Conservation (phyloP, 2,797 vertebrate genomes). For the Enteromius radiatus region DNA sequence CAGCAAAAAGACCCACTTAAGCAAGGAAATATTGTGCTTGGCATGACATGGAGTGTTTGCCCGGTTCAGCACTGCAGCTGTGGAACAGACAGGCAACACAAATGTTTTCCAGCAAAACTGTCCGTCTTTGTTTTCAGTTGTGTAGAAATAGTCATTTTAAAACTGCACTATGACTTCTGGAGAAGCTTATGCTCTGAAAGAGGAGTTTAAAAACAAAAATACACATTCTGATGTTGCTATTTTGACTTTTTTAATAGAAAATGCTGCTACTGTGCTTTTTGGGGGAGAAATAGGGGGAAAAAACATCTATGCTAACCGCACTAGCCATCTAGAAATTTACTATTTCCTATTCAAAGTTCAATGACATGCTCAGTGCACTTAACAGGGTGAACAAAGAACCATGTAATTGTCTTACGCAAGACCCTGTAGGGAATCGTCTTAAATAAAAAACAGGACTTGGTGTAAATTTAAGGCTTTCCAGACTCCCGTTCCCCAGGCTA, state of each 20-base stretch:
- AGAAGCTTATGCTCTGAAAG: background rate
- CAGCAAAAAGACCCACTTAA: conserved; percentile 47
- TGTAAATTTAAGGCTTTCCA: conserved; percentile 44
- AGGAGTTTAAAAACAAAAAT: background rate
- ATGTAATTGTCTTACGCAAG: conserved; percentile 52
- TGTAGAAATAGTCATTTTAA: background rate
- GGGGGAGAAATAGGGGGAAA: background rate
- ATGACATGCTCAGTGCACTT: conserved; percentile 50
- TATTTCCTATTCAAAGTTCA: conserved; percentile 43
- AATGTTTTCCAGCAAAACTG: conserved; percentile 44
- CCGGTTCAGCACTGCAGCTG: conserved; percentile 45
- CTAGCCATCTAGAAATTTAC: conserved; percentile 28
- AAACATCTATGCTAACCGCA: background rate
- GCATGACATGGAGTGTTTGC: conserved; percentile 46
- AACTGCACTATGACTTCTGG: background rate
- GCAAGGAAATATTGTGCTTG: conserved; percentile 55
- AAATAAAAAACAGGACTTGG: conserved; percentile 47
- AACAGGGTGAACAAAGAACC: conserved; percentile 50
- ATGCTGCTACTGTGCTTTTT: background rate
- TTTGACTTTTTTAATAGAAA: background rate
- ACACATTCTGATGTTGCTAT: background rate
- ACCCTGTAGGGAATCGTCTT: conserved; percentile 49
- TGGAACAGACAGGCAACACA: conserved; percentile 42
- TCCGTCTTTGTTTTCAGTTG: conserved; percentile 1
- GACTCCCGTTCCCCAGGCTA: conserved; percentile 11